These are phyloP conservation scores for Amblyjoppa fuscipennis DNA, from an alignment of 2,888 invertebrate genomes.

Conservation along the genomic window DNA sequence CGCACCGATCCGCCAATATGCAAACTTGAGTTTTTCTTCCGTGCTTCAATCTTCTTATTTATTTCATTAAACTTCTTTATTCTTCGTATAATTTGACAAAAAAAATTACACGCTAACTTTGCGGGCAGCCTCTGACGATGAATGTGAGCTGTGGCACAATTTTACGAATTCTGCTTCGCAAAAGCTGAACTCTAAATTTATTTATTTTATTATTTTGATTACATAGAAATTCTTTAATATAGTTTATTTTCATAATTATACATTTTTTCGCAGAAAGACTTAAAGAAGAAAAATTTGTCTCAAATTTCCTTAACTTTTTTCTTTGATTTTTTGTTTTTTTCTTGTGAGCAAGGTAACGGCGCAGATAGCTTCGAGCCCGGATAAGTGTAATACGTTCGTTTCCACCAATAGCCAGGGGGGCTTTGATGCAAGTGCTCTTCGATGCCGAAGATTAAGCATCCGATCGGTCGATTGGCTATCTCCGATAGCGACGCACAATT, in stretches of 20 bases:
- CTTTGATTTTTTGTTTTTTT: neutral
- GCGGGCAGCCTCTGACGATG: neutral
- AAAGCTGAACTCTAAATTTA: neutral
- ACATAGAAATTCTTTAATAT: too few relatives aligned
- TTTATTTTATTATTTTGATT: neutral
- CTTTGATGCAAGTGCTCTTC: slow-evolving; percentile 16
- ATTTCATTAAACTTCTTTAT: neutral
- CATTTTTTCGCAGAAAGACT: neutral
- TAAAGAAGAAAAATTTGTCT: neutral
- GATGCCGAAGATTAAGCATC: slow-evolving; percentile 73
- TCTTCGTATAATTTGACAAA: neutral
- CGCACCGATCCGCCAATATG: neutral
- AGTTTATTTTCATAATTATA: neutral
- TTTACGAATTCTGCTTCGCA: neutral
- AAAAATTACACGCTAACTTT: neutral
- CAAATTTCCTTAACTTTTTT: neutral
- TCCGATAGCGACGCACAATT: slow-evolving; percentile 73
- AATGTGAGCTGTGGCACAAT: neutral
- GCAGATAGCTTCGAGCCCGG: slow-evolving; percentile 6
- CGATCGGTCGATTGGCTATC: slow-evolving; percentile 72
- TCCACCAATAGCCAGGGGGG: slow-evolving; percentile 18
- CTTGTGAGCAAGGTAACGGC: neutral
- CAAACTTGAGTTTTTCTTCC: neutral
- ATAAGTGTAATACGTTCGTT: slow-evolving; percentile 7
- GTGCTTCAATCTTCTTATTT: neutral